Evolutionary conservation across 2,888 invertebrate genomes (phyloP), one percentile per base, ranked within the genome.

Genomic region (Laothoe populi): DNA sequence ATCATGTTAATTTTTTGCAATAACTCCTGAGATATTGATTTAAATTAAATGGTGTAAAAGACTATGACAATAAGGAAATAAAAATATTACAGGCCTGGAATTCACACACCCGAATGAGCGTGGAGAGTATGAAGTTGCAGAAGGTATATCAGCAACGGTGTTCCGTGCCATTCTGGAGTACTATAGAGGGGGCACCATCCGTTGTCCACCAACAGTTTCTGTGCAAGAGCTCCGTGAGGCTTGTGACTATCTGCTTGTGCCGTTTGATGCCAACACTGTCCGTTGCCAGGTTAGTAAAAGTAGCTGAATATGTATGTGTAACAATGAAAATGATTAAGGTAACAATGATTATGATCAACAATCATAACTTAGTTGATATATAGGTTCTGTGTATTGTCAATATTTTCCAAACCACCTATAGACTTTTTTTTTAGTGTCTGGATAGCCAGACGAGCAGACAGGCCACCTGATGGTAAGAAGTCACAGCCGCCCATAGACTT

Each of bases 201-300:
- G 97, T 42, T 99, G 99, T 81, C 99, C 99, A 0, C 98, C 98
- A 0, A 97, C 98, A 0, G 98, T 99, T 0, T 96, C 98, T 0
- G 98, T 99, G 45, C 98, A 98, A 77, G 99, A 99, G 88, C 88
- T 99, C 69, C 94, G 99, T 66, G 99, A 99, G 90, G 99, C 99
- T 21, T 99, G 99, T 83, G 99, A 99, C 87, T 99, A 99, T 87
- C 94, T 99, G 62, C 94, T 99, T 48, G 97, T 99, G 80, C 99
- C 99, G 13, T 99, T 99, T 83, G 98, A 99, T 91, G 98, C 99
- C 10, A 96, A 95, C 70, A 99, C 98, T 48, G 97, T 99, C 61
- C 96, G 98, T 78, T 99, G 99, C 88, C 92, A 92, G 88, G 92
- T 91, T 21, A 62, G 72, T 59, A 26, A 35, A 10, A 31, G 31